These are phyloP conservation scores for Lordiphosa stackelbergi DNA, from an alignment of 1,140 invertebrate genomes.

Conservation along the genomic window DNA sequence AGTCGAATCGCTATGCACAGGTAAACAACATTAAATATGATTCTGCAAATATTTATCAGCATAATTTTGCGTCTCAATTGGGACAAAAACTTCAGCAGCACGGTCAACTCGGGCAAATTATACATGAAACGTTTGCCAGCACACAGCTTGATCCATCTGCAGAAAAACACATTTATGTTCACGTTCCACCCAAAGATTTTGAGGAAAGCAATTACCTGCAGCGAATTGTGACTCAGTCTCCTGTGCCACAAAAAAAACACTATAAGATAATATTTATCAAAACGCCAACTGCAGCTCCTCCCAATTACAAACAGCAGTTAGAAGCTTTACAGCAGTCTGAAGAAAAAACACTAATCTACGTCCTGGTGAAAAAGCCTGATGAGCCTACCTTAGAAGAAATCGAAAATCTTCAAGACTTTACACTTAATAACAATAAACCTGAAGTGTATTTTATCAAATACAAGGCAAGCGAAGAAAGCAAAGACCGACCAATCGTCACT, in stretches of 20 bases:
- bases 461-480: conserved; percentile 81
- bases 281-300: conserved; percentile 84
- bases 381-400: conserved; percentile 81
- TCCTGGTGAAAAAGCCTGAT: conserved; percentile 85
- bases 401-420: conserved; percentile 82
- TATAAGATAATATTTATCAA: conserved; percentile 92
- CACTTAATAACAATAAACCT: conserved; percentile 77
- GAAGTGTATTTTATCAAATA: conserved; percentile 80
- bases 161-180: conserved; percentile 78
- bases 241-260: conserved; percentile 80
- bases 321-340: conserved; percentile 80
- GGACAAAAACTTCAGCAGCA: conserved; percentile 7
- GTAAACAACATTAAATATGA: neutral
- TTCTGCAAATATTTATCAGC: neutral
- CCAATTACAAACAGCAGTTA: conserved; percentile 81
- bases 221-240: neutral
- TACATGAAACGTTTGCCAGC: conserved; percentile 28
- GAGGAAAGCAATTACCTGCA: conserved; percentile 24
- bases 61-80: neutral
- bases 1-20: too few relatives aligned
- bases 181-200: conserved; percentile 80
- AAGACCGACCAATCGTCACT: conserved; percentile 1
- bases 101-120: conserved; percentile 22
- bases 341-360: conserved; percentile 89
- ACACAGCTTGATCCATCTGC: conserved; percentile 29